Evolutionary conservation across 2,888 invertebrate genomes (phyloP).

Genomic region (Vannuccia rotundouncinata): DNA sequence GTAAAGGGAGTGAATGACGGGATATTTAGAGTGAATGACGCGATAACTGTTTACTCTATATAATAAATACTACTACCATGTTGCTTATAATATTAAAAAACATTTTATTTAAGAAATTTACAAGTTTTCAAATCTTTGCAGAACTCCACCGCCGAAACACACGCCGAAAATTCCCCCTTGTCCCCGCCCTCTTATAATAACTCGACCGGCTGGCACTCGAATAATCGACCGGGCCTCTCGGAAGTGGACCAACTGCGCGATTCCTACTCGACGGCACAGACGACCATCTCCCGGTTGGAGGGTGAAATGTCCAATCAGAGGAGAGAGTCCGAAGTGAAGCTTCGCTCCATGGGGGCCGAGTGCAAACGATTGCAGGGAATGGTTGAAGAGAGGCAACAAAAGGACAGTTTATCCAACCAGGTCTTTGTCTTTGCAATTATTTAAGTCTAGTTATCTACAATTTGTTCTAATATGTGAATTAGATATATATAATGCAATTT

Average conservation of each 20-base stretch:
- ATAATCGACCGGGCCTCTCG: not conserved
- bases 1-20: too few relatives aligned
- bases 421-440: too few relatives aligned
- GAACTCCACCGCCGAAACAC: not conserved
- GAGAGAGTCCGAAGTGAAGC: not conserved
- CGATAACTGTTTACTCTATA: too few relatives aligned
- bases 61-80: too few relatives aligned
- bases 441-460: too few relatives aligned
- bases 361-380: not conserved
- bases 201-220: not conserved
- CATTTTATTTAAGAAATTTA: too few relatives aligned
- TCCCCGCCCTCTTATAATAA: not conserved
- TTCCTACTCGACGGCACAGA: not conserved
- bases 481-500: too few relatives aligned
- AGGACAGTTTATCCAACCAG: not conserved
- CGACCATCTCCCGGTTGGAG: not conserved
- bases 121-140: too few relatives aligned
- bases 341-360: not conserved
- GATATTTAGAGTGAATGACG: too few relatives aligned
- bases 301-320: not conserved
- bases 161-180: not conserved
- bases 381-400: not conserved
- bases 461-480: too few relatives aligned
- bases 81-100: too few relatives aligned
- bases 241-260: not conserved